phyloP scores from a whole-genome alignment of 2,888 invertebrate species.

The Ormia ochracea region DNA sequence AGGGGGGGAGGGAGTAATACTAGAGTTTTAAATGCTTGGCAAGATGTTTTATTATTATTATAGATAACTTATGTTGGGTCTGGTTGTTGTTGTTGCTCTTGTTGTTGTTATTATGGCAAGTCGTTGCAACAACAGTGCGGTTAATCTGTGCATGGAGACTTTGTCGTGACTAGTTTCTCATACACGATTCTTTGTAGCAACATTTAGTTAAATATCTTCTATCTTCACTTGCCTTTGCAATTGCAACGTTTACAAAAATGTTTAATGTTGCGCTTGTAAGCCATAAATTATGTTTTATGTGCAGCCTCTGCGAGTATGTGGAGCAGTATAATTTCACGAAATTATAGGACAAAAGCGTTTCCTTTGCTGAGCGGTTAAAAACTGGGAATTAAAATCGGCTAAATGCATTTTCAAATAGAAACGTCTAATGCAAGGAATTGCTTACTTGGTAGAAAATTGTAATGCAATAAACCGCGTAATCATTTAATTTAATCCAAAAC shows the following conservation, averaged over 20 bases:
- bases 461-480: too few species aligned
- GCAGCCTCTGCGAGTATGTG: too few species aligned
- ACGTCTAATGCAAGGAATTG: background rate
- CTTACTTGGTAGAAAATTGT: too few species aligned
- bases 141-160: slow-evolving; percentile 66
- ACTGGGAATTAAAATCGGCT: background rate
- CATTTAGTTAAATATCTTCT: slow-evolving; percentile 31
- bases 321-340: background rate
- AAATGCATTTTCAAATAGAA: background rate
- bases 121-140: slow-evolving; percentile 45
- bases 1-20: slow-evolving; percentile 6
- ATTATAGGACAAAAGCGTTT: background rate
- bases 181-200: slow-evolving; percentile 71
- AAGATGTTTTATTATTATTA: slow-evolving; percentile 25
- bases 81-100: slow-evolving; percentile 11
- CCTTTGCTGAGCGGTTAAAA: background rate
- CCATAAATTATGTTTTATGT: slow-evolving; percentile 40
- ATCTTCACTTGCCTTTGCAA: slow-evolving; percentile 7
- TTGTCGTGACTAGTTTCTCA: slow-evolving; percentile 72
- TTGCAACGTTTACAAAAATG: slow-evolving; percentile 50
- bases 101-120: slow-evolving; percentile 10
- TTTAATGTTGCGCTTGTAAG: slow-evolving; percentile 32
- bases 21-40: slow-evolving; percentile 22
- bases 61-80: background rate
- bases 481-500: too few species aligned